phyloP scores from a whole-genome alignment of 2,113 vertebrate genomes.

The Rhegmatorhina hoffmannsi region DNA sequence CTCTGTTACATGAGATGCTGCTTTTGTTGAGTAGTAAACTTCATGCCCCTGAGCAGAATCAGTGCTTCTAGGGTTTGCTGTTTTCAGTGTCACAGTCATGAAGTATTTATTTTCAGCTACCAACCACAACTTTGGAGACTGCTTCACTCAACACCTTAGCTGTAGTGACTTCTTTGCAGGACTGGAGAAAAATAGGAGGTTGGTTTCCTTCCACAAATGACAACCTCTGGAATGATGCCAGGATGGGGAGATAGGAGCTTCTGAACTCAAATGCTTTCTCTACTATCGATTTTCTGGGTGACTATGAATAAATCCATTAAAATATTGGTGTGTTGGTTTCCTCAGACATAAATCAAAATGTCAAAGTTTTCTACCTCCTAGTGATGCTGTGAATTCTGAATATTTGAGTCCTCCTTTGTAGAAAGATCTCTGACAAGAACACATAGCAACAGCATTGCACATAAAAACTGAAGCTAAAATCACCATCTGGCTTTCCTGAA shows the following conservation, averaged over 20 bases:
- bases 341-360: not conserved
- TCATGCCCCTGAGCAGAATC: not conserved
- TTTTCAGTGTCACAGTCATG: not conserved
- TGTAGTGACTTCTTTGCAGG: not conserved
- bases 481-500: not conserved
- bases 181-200: not conserved
- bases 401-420: not conserved
- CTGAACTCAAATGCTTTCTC: not conserved
- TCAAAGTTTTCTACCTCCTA: not conserved
- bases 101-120: not conserved
- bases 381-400: not conserved
- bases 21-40: not conserved
- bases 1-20: not conserved
- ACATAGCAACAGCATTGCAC: not conserved
- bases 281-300: not conserved
- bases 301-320: not conserved
- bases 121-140: not conserved
- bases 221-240: not conserved
- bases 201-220: not conserved
- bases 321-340: not conserved
- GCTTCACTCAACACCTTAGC: not conserved
- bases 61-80: not conserved
- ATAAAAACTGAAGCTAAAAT: not conserved
- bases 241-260: not conserved
- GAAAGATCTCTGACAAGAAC: not conserved